phyloP scores from a whole-genome alignment of 2,888 invertebrate genomes.

The Mamestra brassicae region DNA sequence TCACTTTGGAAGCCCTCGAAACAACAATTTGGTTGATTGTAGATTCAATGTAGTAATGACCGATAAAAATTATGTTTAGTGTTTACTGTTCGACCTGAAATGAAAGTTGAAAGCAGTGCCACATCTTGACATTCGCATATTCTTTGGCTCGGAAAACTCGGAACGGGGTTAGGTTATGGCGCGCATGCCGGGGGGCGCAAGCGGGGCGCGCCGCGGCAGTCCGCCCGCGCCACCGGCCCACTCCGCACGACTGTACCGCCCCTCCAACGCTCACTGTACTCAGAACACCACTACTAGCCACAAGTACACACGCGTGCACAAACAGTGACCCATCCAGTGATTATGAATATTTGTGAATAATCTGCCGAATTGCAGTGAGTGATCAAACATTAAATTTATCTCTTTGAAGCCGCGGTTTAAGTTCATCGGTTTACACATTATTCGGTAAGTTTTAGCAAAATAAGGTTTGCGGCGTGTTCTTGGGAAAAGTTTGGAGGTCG shows the following conservation, averaged over 20 bases:
- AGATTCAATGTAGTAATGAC: neutral
- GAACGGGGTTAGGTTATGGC: constrained; percentile 76
- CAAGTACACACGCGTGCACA: constrained; percentile 58
- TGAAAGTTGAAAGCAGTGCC: constrained; percentile 54
- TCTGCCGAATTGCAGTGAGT: constrained; percentile 55
- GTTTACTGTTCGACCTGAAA: constrained; percentile 25
- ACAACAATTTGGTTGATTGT: neutral
- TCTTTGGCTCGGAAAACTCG: constrained; percentile 73
- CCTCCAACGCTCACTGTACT: constrained; percentile 54
- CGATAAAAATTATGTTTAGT: constrained; percentile 16
- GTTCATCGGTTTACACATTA: constrained; percentile 48
- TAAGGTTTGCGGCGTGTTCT: constrained; percentile 57
- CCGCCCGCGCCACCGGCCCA: constrained; percentile 74
- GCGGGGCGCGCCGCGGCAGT: constrained; percentile 79
- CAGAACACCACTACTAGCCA: constrained; percentile 61
- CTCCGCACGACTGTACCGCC: constrained; percentile 68
- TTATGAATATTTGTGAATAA: constrained; percentile 47
- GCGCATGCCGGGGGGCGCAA: constrained; percentile 76
- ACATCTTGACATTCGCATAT: constrained; percentile 64
- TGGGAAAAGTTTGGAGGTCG: constrained; percentile 64
- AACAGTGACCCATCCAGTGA: constrained; percentile 55
- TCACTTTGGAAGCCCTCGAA: neutral
- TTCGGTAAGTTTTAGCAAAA: constrained; percentile 66
- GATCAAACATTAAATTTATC: constrained; percentile 40
- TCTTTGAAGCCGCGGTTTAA: constrained; percentile 30